These are phyloP conservation scores for Erythrolamprus reginae DNA, from an alignment of 2,113 vertebrate species.

Conservation along the genomic window DNA sequence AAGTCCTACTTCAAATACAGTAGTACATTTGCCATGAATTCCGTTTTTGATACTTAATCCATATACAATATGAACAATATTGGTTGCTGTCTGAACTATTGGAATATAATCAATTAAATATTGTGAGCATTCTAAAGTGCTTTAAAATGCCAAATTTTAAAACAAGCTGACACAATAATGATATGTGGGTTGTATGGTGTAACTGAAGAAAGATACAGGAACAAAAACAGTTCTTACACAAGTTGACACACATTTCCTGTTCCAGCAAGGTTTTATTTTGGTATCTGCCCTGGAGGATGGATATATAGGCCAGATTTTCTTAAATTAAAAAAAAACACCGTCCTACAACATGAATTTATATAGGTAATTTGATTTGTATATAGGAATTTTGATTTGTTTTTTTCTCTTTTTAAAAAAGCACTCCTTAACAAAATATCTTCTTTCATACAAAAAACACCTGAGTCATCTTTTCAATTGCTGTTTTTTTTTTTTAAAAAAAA, in stretches of 20 bases:
- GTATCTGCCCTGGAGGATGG: constrained; percentile 31
- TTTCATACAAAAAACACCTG: constrained; percentile 49
- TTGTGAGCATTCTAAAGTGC: not conserved
- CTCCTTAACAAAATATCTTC: constrained; percentile 40
- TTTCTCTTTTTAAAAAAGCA: not conserved
- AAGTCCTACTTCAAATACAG: not conserved
- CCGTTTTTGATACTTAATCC: not conserved
- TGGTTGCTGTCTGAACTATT: not conserved
- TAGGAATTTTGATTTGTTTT: constrained; percentile 19
- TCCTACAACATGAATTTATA: constrained; percentile 38
- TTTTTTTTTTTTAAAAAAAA: no score
- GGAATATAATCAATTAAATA: not conserved
- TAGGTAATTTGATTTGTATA: no score
- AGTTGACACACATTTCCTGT: constrained; percentile 59
- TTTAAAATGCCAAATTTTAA: not conserved
- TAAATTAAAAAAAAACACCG: not conserved
- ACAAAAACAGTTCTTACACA: constrained; percentile 28
- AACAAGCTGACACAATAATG: accelerated
- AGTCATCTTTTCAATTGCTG: not conserved
- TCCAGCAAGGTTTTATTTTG: constrained; percentile 57
- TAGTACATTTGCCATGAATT: not conserved
- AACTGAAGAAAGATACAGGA: not conserved
- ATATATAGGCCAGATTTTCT: constrained; percentile 43
- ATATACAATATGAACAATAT: not conserved
- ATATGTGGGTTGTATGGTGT: not conserved